A percentile compares a stretch with the other conserved stretches of the same genome.
Conservation (phyloP, 1,140 invertebrate species). For the Diorhabda sublineata region DNA sequence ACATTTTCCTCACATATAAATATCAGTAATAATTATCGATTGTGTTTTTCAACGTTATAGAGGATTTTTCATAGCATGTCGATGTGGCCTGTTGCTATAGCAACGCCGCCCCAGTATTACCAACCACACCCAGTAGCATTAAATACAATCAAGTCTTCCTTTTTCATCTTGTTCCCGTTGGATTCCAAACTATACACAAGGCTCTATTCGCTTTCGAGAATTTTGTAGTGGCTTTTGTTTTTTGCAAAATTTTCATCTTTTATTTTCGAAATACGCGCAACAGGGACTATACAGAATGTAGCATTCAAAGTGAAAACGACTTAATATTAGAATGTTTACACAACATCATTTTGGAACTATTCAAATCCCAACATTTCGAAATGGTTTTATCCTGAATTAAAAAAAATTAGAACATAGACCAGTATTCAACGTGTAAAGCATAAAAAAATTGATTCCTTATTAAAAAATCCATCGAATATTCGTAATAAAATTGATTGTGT, state of each 20-base stretch:
- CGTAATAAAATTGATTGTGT: too few species aligned
- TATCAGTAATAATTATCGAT: slow-evolving; percentile 34
- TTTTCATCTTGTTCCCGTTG: slow-evolving; percentile 16
- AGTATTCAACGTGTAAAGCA: too few species aligned
- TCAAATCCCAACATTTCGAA: too few species aligned
- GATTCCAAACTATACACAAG: background rate
- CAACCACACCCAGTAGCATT: slow-evolving; percentile 43
- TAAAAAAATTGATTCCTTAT: too few species aligned
- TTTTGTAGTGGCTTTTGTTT: background rate
- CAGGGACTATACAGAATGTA: too few species aligned
- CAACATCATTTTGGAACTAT: too few species aligned
- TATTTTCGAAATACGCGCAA: too few species aligned
- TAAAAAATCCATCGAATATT: too few species aligned
- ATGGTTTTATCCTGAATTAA: too few species aligned
- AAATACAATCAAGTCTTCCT: slow-evolving; percentile 25
- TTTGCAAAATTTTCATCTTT: background rate
- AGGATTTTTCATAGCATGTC: slow-evolving; percentile 41
- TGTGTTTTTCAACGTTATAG: slow-evolving; percentile 33
- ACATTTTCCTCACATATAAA: background rate
- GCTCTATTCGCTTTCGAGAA: background rate
- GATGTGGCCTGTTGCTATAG: slow-evolving; percentile 38
- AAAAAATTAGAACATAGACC: too few species aligned
- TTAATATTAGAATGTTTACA: too few species aligned
- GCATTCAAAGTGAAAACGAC: too few species aligned
- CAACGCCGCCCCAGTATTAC: slow-evolving; percentile 37